Evolutionary conservation across 2,797 vertebrate genomes (phyloP).

Genomic region (Glyptemys insculpta): DNA sequence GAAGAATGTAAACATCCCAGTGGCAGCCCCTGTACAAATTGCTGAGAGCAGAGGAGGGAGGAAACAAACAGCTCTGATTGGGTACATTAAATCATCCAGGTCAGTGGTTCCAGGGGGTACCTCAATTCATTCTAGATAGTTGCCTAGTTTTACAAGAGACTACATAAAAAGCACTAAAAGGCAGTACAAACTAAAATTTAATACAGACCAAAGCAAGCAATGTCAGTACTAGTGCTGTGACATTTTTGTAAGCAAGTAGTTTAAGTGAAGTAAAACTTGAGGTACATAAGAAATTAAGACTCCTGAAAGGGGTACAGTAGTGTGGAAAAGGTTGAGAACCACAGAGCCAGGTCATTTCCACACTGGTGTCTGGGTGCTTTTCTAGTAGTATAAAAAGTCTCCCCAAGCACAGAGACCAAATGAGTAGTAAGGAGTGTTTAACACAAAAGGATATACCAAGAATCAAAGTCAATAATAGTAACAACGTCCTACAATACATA

Average conservation of each 20-base stretch:
- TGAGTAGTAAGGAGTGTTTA: not conserved
- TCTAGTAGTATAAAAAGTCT: not conserved
- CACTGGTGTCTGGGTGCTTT: not conserved
- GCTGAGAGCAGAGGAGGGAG: fast-evolving
- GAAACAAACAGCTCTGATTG: fast-evolving
- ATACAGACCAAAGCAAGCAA: no score
- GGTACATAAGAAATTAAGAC: no score
- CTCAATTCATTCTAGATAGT: fast-evolving
- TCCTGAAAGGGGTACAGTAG: no score
- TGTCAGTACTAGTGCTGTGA: no score
- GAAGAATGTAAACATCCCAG: not conserved
- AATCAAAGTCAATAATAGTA: not conserved
- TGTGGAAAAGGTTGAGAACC: no score
- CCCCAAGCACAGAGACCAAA: not conserved
- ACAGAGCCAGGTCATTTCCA: not conserved
- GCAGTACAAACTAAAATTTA: no score
- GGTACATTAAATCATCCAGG: fast-evolving
- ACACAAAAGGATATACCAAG: not conserved
- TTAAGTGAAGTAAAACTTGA: no score
- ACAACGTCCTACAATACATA: not conserved
- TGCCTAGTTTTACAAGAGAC: no score
- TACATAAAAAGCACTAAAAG: no score
- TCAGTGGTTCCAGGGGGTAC: not conserved
- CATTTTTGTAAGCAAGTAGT: no score
- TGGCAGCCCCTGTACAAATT: not conserved